Conservation (phyloP, 2,888 invertebrate species). For the Hypolimnas misippus region DNA sequence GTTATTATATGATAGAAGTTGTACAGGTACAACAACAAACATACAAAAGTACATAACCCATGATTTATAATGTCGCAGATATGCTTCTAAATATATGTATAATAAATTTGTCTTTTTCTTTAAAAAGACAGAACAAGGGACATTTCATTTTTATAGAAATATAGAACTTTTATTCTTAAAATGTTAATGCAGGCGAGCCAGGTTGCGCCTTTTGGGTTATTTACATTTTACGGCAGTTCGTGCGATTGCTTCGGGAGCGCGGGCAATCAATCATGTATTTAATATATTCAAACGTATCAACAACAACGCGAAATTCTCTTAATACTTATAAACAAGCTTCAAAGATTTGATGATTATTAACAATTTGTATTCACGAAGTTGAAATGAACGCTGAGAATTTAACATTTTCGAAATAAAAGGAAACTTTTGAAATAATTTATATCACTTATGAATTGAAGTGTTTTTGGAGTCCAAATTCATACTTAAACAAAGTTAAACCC, state of each 20-base stretch:
- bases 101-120: no score
- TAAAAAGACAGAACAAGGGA: no score
- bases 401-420: constrained; percentile 5
- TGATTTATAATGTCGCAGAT: no score
- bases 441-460: neutral
- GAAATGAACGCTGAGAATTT: constrained; percentile 16
- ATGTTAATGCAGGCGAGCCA: constrained; percentile 13
- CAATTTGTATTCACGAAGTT: constrained; percentile 15
- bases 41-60: no score
- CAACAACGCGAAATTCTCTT: constrained; percentile 17
- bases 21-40: no score
- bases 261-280: constrained; percentile 17
- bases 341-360: constrained; percentile 12
- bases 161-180: neutral
- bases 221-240: constrained; percentile 26
- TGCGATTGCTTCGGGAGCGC: constrained; percentile 20
- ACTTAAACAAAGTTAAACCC: neutral
- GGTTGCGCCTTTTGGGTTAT: constrained; percentile 26
- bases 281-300: constrained; percentile 23
- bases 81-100: no score
- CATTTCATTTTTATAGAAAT: neutral
- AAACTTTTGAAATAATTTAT: constrained; percentile 19
- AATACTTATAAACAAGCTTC: constrained; percentile 15
- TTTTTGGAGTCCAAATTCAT: neutral
- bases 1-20: no score